phyloP scores from a whole-genome alignment of 1,140 invertebrate genomes.

The Charaxes varanes region DNA sequence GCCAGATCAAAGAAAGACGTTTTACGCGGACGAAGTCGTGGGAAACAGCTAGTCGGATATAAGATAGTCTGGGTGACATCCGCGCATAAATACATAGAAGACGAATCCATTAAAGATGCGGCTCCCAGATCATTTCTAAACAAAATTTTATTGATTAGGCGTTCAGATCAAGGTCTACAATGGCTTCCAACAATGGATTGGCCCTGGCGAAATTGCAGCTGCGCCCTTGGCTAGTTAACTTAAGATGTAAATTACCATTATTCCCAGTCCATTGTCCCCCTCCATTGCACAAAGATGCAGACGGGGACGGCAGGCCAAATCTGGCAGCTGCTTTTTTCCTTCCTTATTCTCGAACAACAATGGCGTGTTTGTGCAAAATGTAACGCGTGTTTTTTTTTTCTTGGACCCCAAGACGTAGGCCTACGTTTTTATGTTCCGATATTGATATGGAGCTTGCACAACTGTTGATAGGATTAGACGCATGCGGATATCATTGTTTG shows the following conservation, averaged over 20 bases:
- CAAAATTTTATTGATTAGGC: conserved; percentile 11
- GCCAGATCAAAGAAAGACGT: no score
- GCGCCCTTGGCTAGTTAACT: conserved; percentile 59
- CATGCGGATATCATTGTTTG: no score
- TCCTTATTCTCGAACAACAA: conserved; percentile 66
- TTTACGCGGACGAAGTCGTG: no score
- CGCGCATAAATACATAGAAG: neutral
- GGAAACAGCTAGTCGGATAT: no score
- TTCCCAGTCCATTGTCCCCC: conserved; percentile 51
- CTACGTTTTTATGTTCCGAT: conserved; percentile 5
- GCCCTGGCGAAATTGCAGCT: conserved; percentile 57
- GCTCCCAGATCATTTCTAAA: no score
- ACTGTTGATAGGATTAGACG: no score
- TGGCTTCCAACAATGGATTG: conserved; percentile 14
- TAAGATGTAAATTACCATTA: conserved; percentile 73
- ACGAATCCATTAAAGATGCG: no score
- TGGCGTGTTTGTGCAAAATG: conserved; percentile 64
- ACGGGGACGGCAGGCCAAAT: conserved; percentile 65
- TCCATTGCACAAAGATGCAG: conserved; percentile 58
- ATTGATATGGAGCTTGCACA: conserved; percentile 1
- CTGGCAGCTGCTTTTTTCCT: conserved; percentile 64
- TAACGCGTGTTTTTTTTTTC: conserved; percentile 45
- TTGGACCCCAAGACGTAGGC: conserved; percentile 8
- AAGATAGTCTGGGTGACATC: no score
- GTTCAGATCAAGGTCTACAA: conserved; percentile 8